These are phyloP conservation scores for Chaenodraco wilsoni DNA, from an alignment of 2,797 vertebrate species.

Conservation along the genomic window DNA sequence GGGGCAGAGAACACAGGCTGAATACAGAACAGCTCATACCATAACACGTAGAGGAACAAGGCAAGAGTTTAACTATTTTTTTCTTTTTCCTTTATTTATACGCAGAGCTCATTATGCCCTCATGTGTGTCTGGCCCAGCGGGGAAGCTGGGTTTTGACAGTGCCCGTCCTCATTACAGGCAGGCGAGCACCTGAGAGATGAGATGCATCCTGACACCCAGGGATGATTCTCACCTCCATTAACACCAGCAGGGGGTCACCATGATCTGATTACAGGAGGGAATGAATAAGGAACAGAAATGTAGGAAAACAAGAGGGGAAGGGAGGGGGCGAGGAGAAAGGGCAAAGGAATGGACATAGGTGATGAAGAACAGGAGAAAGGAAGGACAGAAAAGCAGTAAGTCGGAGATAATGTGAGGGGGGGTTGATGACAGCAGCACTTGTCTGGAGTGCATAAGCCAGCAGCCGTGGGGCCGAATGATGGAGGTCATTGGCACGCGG, in stretches of 20 bases:
- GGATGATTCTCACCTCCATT: constrained; percentile 84
- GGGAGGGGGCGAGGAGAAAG: constrained; percentile 28
- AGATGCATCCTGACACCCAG: constrained; percentile 82
- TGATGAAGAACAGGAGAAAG: constrained; percentile 45
- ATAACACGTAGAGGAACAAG: constrained; percentile 72
- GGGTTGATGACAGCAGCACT: constrained; percentile 65
- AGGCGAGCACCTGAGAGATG: constrained; percentile 81
- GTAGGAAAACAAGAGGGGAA: constrained; percentile 55
- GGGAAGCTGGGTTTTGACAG: constrained; percentile 73
- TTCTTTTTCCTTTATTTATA: constrained; percentile 64
- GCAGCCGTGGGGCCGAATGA: constrained; percentile 77
- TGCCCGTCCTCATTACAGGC: constrained; percentile 82
- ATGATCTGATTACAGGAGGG: constrained; percentile 78
- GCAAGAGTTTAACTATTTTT: constrained; percentile 60
- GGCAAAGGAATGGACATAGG: constrained; percentile 38
- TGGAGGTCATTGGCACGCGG: constrained; percentile 79
- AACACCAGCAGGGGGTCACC: constrained; percentile 81
- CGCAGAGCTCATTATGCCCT: constrained; percentile 71
- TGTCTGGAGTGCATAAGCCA: constrained; percentile 74
- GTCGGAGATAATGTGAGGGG: constrained; percentile 48
- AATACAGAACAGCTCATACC: constrained; percentile 47
- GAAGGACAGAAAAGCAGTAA: constrained; percentile 29
- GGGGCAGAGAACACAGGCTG: constrained; percentile 30
- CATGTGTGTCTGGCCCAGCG: constrained; percentile 70
- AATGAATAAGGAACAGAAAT: constrained; percentile 61